A percentile compares a stretch with the other conserved stretches of the same genome.
phyloP scores from a whole-genome alignment of 2,797 vertebrate genomes.

The Lerista edwardsae region DNA sequence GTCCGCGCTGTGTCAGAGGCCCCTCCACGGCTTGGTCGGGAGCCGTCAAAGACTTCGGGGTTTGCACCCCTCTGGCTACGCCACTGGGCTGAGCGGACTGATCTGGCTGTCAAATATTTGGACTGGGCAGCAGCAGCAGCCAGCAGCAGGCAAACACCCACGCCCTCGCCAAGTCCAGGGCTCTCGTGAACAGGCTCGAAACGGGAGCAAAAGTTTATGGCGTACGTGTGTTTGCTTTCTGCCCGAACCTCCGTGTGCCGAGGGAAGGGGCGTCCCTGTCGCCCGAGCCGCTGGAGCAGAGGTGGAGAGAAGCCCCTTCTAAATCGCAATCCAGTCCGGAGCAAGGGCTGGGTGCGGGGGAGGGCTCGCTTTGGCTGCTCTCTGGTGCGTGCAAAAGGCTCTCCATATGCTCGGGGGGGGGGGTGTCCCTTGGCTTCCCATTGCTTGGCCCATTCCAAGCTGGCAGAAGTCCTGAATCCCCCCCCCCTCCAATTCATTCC shows the following conservation, averaged over 20 bases:
- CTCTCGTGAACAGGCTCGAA: too few relatives aligned
- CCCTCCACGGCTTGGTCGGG: too few relatives aligned
- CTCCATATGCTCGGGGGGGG: background rate
- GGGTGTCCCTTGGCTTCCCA: fast-evolving
- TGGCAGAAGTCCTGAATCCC: background rate
- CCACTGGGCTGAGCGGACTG: too few relatives aligned
- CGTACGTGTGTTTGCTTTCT: background rate
- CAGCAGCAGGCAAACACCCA: fast-evolving
- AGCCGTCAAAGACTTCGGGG: too few relatives aligned
- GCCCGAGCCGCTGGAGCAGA: too few relatives aligned
- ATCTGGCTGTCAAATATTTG: background rate
- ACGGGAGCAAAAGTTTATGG: background rate
- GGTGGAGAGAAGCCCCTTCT: too few relatives aligned
- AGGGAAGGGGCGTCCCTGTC: background rate
- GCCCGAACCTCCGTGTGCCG: background rate
- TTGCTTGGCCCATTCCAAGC: too few relatives aligned
- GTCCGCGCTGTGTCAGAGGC: too few relatives aligned
- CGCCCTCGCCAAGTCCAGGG: background rate
- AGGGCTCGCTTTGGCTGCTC: background rate
- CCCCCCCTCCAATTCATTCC: background rate
- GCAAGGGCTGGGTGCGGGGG: too few relatives aligned
- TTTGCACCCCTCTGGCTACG: too few relatives aligned
- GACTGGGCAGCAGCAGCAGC: too few relatives aligned
- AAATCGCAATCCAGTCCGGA: too few relatives aligned
- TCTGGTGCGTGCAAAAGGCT: background rate